phyloP scores from a whole-genome alignment of 2,113 vertebrate genomes.

The Brachypodius melanocephalos region DNA sequence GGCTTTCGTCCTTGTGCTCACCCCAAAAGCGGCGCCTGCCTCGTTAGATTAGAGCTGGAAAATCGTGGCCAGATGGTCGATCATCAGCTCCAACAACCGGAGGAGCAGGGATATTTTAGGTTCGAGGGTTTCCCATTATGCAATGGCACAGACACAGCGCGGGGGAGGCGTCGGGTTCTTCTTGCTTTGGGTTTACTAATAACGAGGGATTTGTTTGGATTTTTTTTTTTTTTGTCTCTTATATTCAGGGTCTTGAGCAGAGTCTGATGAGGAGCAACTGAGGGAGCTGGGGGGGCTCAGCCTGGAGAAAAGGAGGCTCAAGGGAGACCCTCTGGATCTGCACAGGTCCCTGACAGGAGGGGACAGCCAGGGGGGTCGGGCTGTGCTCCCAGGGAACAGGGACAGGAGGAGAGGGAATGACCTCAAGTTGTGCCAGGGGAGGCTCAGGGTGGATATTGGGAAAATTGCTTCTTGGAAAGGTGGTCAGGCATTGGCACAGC shows the following conservation, averaged over 20 bases:
- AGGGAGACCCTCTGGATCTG: background rate
- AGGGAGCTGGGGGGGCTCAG: background rate
- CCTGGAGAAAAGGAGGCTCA: background rate
- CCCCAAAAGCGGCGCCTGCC: background rate
- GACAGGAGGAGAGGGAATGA: accelerated
- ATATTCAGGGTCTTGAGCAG: background rate
- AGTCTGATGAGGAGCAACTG: background rate
- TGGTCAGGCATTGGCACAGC: background rate
- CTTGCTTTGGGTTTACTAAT: background rate
- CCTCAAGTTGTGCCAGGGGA: background rate
- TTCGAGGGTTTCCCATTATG: background rate
- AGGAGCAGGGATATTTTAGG: background rate
- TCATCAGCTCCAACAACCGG: background rate
- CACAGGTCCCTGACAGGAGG: background rate
- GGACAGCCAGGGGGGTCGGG: accelerated
- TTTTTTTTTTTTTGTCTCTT: background rate
- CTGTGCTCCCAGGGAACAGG: background rate
- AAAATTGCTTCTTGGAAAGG: background rate
- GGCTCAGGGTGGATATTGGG: background rate
- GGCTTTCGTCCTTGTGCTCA: background rate
- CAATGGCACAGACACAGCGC: background rate
- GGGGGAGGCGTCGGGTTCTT: background rate
- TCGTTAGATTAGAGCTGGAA: background rate
- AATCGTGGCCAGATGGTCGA: background rate
- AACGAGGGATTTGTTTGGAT: background rate